phyloP scores from a whole-genome alignment of 2,797 vertebrate species.

The Sparidentex hasta region DNA sequence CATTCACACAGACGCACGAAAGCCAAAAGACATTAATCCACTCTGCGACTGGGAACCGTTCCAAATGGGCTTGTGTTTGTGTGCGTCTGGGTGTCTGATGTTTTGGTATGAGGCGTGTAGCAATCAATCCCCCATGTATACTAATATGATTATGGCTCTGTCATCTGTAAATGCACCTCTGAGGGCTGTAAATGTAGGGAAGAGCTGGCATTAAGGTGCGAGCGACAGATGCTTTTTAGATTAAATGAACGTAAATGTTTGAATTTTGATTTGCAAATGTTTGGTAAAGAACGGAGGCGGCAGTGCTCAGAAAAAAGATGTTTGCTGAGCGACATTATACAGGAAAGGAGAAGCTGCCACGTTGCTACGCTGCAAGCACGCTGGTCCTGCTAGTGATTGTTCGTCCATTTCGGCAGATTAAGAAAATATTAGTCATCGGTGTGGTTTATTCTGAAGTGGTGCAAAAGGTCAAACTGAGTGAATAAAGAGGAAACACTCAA shows the following conservation, averaged over 20 bases:
- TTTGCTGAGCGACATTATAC: too few relatives aligned
- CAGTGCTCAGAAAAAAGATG: too few relatives aligned
- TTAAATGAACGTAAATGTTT: not conserved
- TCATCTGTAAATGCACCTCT: constrained; percentile 50
- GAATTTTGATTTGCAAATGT: not conserved
- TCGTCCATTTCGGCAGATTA: too few relatives aligned
- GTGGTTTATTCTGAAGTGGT: too few relatives aligned
- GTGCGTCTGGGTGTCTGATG: constrained; percentile 53
- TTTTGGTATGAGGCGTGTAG: constrained; percentile 53
- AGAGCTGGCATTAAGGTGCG: constrained; percentile 29
- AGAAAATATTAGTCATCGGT: too few relatives aligned
- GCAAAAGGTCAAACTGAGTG: too few relatives aligned
- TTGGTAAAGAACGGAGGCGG: not conserved
- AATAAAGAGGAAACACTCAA: too few relatives aligned
- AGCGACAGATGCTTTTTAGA: not conserved
- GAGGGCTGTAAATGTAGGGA: constrained; percentile 9
- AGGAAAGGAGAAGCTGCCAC: too few relatives aligned
- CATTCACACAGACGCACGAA: constrained; percentile 30
- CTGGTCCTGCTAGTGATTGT: too few relatives aligned
- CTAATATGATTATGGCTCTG: constrained; percentile 57
- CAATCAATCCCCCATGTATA: constrained; percentile 52
- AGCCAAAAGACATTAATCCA: constrained; percentile 76
- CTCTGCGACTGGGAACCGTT: constrained; percentile 58
- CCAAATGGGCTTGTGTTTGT: constrained; percentile 65
- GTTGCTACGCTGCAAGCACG: too few relatives aligned